A percentile compares a stretch with the other conserved stretches of the same genome.
Conservation (phyloP, 2,113 vertebrate genomes). For the Toxotes jaculatrix region DNA sequence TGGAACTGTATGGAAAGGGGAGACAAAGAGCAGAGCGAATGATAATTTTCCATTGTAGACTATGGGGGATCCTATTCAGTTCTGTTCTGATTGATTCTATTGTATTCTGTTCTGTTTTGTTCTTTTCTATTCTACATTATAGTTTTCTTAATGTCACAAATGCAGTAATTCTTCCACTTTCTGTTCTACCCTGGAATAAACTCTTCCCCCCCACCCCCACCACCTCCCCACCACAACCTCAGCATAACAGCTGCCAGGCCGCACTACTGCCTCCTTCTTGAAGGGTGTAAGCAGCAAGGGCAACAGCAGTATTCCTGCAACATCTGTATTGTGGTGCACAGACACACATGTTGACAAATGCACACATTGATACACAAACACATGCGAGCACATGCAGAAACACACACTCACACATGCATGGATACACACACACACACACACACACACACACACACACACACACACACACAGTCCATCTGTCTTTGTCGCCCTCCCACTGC, state of each 20-base stretch:
- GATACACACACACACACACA: not conserved
- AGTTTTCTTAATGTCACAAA: constrained; percentile 4
- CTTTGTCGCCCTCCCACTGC: constrained; percentile 57
- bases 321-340: constrained; percentile 60
- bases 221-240: not conserved
- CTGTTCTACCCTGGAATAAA: constrained; percentile 30
- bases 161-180: constrained; percentile 13
- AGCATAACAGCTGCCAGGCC: constrained; percentile 54
- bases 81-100: constrained; percentile 9
- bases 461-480: constrained; percentile 61
- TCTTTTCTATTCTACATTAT: constrained; percentile 13
- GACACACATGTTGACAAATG: constrained; percentile 51
- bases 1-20: constrained; percentile 74
- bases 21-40: constrained; percentile 67
- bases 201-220: not conserved
- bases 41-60: constrained; percentile 61
- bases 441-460: constrained; percentile 31
- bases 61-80: constrained; percentile 17
- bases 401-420: constrained; percentile 11
- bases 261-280: constrained; percentile 37
- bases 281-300: constrained; percentile 19
- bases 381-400: not conserved
- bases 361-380: constrained; percentile 16
- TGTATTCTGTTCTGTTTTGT: not conserved
- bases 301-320: constrained; percentile 44